Conservation (phyloP, 2,888 invertebrate species). For the Hofmannophila pseudospretella region DNA sequence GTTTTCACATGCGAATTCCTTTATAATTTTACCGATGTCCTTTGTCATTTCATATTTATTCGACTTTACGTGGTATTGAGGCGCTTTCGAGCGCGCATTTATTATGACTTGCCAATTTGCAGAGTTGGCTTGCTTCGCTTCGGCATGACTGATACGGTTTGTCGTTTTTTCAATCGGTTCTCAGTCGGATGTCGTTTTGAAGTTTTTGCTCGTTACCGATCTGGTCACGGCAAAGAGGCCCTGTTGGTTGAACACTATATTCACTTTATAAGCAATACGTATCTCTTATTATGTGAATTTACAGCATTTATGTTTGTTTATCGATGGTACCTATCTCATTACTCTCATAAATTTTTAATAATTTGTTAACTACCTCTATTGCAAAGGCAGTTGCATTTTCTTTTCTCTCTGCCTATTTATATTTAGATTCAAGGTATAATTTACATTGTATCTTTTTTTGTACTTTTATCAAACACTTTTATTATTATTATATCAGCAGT, state of each 20-base stretch:
- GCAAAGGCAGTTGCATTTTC: no score
- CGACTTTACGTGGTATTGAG: neutral
- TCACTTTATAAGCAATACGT: neutral
- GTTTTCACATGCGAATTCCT: constrained; percentile 34
- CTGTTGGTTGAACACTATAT: constrained; percentile 40
- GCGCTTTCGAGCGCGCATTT: neutral
- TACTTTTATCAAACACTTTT: no score
- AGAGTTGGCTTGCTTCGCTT: neutral
- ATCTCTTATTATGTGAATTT: neutral
- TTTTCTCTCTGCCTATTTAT: no score
- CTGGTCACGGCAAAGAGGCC: constrained; percentile 62
- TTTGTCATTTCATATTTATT: neutral
- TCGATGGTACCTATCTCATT: no score
- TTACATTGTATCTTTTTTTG: no score
- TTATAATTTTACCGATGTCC: neutral
- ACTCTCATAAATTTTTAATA: no score
- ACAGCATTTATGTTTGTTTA: neutral
- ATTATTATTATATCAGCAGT: no score
- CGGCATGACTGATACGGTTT: constrained; percentile 23
- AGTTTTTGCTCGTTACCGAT: constrained; percentile 71
- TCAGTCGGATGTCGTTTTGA: constrained; percentile 46
- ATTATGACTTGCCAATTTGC: constrained; percentile 7
- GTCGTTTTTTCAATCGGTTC: constrained; percentile 35
- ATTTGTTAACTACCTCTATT: no score
- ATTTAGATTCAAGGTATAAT: no score